phyloP scores from a whole-genome alignment of 2,888 invertebrate genomes.

The Galeruca laticollis region DNA sequence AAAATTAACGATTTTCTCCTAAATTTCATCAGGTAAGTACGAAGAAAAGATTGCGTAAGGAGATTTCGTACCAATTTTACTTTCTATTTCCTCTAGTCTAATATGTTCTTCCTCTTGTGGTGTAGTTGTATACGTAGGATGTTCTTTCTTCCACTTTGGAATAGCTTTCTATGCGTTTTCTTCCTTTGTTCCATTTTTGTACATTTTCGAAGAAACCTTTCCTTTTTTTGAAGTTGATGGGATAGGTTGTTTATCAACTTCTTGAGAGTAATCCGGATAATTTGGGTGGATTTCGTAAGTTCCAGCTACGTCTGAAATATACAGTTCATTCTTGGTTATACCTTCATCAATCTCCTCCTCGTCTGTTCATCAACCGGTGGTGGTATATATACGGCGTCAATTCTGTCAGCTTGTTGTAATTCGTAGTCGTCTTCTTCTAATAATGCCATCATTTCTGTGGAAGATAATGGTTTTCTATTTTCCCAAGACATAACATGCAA shows the following conservation, averaged over 20 bases:
- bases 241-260: too few species aligned
- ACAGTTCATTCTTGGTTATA: too few species aligned
- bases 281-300: conserved; percentile 16
- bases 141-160: background rate
- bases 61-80: conserved; percentile 16
- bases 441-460: too few species aligned
- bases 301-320: conserved; percentile 17
- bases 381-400: conserved; percentile 18
- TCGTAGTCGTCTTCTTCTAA: too few species aligned
- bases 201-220: conserved; percentile 5
- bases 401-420: too few species aligned
- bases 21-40: conserved; percentile 27
- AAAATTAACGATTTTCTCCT: conserved; percentile 17
- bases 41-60: conserved; percentile 26
- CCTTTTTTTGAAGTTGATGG: background rate
- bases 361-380: conserved; percentile 25
- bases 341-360: conserved; percentile 23
- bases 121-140: too few species aligned
- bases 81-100: too few species aligned
- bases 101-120: too few species aligned
- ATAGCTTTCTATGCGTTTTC: background rate
- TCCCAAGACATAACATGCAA: too few species aligned
- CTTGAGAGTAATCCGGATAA: conserved; percentile 1
- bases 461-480: too few species aligned
- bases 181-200: conserved; percentile 10